Percentiles rank a stretch among this genome's conserved stretches.
Evolutionary conservation across 2,888 invertebrate genomes (phyloP).

Genomic region (Drosophila sordidula): DNA sequence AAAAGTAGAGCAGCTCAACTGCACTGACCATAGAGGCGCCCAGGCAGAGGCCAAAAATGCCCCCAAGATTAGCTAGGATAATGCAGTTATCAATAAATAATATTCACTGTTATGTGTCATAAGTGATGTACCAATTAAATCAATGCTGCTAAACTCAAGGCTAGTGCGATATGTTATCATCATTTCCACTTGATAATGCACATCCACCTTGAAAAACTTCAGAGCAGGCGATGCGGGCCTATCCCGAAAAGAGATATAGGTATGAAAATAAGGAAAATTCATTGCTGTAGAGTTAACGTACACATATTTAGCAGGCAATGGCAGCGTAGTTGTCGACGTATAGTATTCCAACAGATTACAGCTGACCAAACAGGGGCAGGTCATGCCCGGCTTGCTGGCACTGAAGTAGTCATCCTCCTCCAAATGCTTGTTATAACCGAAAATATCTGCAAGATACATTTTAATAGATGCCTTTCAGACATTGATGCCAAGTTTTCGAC

Average conservation of each 20-base stretch:
- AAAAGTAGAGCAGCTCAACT: constrained; percentile 85
- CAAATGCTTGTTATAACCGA: constrained; percentile 78
- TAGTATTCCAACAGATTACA: constrained; percentile 81
- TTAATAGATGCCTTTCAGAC: background rate
- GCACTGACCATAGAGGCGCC: constrained; percentile 85
- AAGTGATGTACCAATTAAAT: constrained; percentile 83
- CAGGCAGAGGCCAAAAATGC: constrained; percentile 85
- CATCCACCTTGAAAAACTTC: constrained; percentile 81
- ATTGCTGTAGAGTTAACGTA: constrained; percentile 21
- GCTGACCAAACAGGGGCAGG: constrained; percentile 81
- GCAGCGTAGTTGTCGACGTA: constrained; percentile 68
- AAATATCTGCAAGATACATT: constrained; percentile 65
- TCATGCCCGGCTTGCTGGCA: constrained; percentile 79
- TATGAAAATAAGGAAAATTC: background rate
- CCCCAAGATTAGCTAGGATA: constrained; percentile 85
- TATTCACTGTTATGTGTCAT: background rate
- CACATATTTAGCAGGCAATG: constrained; percentile 43
- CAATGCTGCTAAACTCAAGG: constrained; percentile 84
- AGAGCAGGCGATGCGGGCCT: constrained; percentile 45
- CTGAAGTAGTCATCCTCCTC: constrained; percentile 79
- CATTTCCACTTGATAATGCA: constrained; percentile 84
- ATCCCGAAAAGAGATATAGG: background rate
- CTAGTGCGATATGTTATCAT: constrained; percentile 85
- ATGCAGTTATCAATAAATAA: background rate
- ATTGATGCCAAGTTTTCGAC: constrained; percentile 12